These are phyloP conservation scores for Epinotia bilunana DNA, from an alignment of 2,888 invertebrate species.

Conservation along the genomic window DNA sequence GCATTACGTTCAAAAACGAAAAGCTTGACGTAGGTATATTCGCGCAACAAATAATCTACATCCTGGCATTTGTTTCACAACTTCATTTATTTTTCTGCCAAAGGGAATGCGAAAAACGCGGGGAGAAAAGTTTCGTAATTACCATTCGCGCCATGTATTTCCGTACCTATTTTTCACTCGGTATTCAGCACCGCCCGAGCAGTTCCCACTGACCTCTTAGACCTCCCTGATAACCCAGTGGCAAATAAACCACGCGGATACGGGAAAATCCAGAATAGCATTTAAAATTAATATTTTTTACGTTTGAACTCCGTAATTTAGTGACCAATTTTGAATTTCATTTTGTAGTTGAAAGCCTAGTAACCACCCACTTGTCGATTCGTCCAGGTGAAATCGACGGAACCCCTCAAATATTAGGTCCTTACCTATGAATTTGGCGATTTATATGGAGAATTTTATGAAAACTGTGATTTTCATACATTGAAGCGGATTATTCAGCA, in stretches of 20 bases:
- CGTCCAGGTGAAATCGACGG: too few species aligned
- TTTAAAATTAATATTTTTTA: too few species aligned
- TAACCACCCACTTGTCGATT: too few species aligned
- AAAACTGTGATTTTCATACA: too few species aligned
- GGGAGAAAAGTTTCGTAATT: slow-evolving; percentile 61
- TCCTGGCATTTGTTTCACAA: slow-evolving; percentile 50
- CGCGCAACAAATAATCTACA: slow-evolving; percentile 49
- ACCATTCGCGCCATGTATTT: slow-evolving; percentile 53
- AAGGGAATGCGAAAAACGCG: slow-evolving; percentile 51
- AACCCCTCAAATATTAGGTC: too few species aligned
- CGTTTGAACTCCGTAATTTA: too few species aligned
- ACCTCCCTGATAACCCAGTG: slow-evolving; percentile 31
- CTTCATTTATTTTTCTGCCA: slow-evolving; percentile 58
- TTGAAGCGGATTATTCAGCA: too few species aligned
- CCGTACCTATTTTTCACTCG: slow-evolving; percentile 53
- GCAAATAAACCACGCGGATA: slow-evolving; percentile 19
- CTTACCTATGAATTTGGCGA: too few species aligned
- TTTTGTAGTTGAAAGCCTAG: too few species aligned
- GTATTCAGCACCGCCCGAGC: slow-evolving; percentile 55
- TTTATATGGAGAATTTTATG: too few species aligned
- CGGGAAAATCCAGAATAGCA: slow-evolving; percentile 29
- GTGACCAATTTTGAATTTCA: too few species aligned
- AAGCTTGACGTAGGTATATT: slow-evolving; percentile 10
- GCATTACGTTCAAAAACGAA: not conserved
- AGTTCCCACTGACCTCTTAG: slow-evolving; percentile 46